Evolutionary conservation across 2,797 vertebrate species (phyloP).

Genomic region (Zenarchopterus dispar): DNA sequence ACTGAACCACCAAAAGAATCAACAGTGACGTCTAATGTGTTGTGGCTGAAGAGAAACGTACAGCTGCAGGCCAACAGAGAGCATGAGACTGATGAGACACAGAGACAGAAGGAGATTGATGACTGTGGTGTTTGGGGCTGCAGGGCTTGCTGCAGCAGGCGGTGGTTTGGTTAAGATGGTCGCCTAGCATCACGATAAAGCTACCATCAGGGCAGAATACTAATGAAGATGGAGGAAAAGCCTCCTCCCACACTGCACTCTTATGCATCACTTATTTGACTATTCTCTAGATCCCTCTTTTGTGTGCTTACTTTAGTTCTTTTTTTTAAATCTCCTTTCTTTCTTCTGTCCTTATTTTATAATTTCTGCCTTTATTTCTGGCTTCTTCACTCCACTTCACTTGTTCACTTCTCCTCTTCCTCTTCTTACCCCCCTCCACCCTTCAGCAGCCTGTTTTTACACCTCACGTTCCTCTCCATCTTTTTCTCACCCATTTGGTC

Average conservation of each 20-base stretch:
- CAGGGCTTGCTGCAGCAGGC: constrained; percentile 39
- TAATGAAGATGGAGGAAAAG: constrained; percentile 46
- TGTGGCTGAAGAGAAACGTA: constrained; percentile 40
- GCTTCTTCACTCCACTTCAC: too few species aligned
- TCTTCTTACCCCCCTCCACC: neutral
- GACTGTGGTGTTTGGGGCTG: constrained; percentile 34
- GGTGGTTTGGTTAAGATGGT: constrained; percentile 44
- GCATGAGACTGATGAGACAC: constrained; percentile 16
- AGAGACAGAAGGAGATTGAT: constrained; percentile 36
- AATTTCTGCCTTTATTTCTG: too few species aligned
- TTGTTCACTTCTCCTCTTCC: too few species aligned
- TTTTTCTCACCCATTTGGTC: neutral
- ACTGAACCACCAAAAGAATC: constrained; percentile 6
- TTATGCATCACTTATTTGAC: neutral
- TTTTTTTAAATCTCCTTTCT: too few species aligned
- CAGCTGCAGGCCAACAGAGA: constrained; percentile 22
- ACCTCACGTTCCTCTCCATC: constrained; percentile 7
- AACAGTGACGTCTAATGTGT: constrained; percentile 44
- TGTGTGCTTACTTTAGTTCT: neutral
- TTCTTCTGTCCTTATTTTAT: too few species aligned
- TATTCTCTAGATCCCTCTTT: neutral
- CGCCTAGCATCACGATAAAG: constrained; percentile 63
- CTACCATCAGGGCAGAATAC: constrained; percentile 55
- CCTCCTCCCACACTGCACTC: constrained; percentile 19
- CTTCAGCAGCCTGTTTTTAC: neutral